These are phyloP conservation scores for Trichomycterus rosablanca DNA, from an alignment of 2,113 vertebrate species.

Conservation along the genomic window DNA sequence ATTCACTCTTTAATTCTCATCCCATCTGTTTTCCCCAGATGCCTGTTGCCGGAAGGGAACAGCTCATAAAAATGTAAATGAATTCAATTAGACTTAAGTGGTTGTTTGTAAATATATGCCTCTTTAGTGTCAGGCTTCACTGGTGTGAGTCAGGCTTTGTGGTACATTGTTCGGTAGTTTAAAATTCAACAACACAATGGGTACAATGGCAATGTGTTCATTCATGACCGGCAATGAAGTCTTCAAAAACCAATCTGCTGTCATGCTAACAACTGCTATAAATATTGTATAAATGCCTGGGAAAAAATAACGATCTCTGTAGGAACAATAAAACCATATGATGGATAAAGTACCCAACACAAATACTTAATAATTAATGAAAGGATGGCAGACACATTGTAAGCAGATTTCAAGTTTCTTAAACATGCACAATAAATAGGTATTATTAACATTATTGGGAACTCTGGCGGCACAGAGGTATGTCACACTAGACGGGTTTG, in stretches of 20 bases:
- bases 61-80: conserved; percentile 49
- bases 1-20: conserved; percentile 44
- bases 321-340: background rate
- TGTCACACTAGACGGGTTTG: too few relatives aligned
- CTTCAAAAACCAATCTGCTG: conserved; percentile 14
- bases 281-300: background rate
- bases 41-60: conserved; percentile 44
- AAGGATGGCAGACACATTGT: too few relatives aligned
- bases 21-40: conserved; percentile 50
- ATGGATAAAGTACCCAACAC: too few relatives aligned
- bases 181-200: conserved; percentile 24
- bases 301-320: background rate
- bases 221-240: background rate
- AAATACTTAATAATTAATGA: too few relatives aligned
- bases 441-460: too few relatives aligned
- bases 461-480: too few relatives aligned
- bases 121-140: conserved; percentile 33
- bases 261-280: background rate
- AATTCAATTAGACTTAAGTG: conserved; percentile 49
- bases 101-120: conserved; percentile 48
- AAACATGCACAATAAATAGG: too few relatives aligned
- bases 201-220: conserved; percentile 13
- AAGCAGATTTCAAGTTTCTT: too few relatives aligned
- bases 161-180: conserved; percentile 27
- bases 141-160: conserved; percentile 36